These are phyloP conservation scores for Lineus longissimus DNA, from an alignment of 1,140 invertebrate species.

Conservation along the genomic window DNA sequence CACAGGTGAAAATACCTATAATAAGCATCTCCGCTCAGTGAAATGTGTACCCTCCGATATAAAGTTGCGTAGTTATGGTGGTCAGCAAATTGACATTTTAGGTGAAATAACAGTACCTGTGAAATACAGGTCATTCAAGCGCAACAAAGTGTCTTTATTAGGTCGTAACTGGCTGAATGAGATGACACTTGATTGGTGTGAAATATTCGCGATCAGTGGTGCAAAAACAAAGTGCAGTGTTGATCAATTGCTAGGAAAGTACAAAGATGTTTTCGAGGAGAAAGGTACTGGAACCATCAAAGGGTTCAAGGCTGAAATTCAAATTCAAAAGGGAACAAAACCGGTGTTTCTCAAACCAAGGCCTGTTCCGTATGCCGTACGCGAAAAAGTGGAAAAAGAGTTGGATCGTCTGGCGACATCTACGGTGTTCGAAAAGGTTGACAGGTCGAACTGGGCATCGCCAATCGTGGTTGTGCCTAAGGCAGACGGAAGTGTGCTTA, in stretches of 20 bases:
- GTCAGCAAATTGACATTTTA: too few species aligned
- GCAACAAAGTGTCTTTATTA: slow-evolving; percentile 6
- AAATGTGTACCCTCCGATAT: too few species aligned
- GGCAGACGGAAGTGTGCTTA: slow-evolving; percentile 22
- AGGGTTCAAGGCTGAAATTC: slow-evolving; percentile 17
- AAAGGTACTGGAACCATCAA: slow-evolving; percentile 12
- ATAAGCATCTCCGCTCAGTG: too few species aligned
- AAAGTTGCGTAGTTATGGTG: too few species aligned
- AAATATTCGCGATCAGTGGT: not conserved
- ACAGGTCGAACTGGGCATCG: slow-evolving; percentile 37
- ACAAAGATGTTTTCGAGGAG: not conserved
- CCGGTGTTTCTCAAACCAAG: slow-evolving; percentile 21
- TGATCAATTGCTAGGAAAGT: not conserved
- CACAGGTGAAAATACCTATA: not conserved
- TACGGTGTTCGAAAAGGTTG: slow-evolving; percentile 46
- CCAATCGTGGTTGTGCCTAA: slow-evolving; percentile 27
- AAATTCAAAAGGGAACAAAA: slow-evolving; percentile 7
- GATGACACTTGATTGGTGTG: slow-evolving; percentile 7
- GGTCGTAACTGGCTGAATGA: slow-evolving; percentile 9
- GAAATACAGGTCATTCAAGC: not conserved
- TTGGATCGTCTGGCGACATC: slow-evolving; percentile 42
- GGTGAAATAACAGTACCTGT: too few species aligned
- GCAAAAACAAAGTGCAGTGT: not conserved
- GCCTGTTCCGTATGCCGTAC: slow-evolving; percentile 34
- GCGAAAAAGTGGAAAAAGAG: slow-evolving; percentile 43